These are phyloP conservation scores for Alcedo atthis DNA, from an alignment of 2,797 vertebrate genomes.

Conservation along the genomic window DNA sequence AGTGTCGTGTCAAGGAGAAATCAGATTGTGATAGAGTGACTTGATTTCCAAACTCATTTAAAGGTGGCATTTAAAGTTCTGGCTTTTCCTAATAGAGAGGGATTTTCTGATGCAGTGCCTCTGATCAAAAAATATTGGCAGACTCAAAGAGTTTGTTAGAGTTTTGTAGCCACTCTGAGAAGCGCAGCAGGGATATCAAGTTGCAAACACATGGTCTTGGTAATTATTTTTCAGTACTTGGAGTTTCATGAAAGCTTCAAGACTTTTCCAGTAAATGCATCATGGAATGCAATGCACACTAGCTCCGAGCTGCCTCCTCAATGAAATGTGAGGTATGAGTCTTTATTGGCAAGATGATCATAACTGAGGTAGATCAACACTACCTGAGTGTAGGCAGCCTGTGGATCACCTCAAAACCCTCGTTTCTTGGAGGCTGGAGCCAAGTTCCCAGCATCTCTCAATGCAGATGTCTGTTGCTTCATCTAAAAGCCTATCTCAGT, in stretches of 20 bases:
- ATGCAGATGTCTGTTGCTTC: not conserved
- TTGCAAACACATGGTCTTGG: not conserved
- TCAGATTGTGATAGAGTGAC: not conserved
- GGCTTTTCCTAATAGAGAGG: not conserved
- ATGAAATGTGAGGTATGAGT: not conserved
- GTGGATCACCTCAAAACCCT: not conserved
- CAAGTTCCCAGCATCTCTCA: not conserved
- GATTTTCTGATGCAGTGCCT: not conserved
- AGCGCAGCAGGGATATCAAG: not conserved
- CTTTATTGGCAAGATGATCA: not conserved
- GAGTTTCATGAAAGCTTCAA: not conserved
- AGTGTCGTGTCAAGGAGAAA: not conserved
- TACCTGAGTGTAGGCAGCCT: not conserved
- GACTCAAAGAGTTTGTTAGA: not conserved
- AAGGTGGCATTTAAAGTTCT: not conserved
- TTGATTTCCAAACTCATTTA: not conserved
- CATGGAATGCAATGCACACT: not conserved
- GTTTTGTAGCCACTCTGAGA: not conserved
- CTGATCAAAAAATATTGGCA: not conserved
- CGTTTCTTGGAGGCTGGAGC: not conserved
- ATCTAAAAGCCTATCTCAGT: not conserved
- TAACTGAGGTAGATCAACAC: not conserved
- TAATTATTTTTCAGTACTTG: not conserved
- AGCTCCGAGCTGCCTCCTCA: not conserved
- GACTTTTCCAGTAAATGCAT: not conserved